Evolutionary conservation across 1,140 invertebrate species (phyloP), one percentile per base, ranked within the genome.

Genomic region (Drosophila murphyi): DNA sequence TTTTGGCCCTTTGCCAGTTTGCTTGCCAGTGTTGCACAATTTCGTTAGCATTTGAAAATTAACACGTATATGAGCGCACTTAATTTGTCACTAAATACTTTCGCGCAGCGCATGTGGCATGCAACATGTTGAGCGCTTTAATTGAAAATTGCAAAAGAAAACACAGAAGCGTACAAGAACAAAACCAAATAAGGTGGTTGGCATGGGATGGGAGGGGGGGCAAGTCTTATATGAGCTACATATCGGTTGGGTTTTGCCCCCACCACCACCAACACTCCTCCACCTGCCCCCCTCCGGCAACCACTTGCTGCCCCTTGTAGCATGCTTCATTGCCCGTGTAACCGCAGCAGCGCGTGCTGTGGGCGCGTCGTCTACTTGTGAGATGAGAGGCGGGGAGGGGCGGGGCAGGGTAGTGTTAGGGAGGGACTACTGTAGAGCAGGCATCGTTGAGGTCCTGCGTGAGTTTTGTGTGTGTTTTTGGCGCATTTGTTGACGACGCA

Each of bases 1-100:
- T 1, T 7, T 52, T 8, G 4, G 29, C 28, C 5, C 10, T 5
- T 6, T 39, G 37, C 10, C 28, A 81, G 88, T 87, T 74, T 87
- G 45, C 32, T 31, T 31, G 10, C 29, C 28, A 5, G 31, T 48
- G 28, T 8, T 4, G 28, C 29, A 45, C 7, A 54, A 12, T 37
- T 20, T 34, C 6, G 43, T 60, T 54, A 71, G 54, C 54, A 77
- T 79, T 88, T 78, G 59, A 67, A 87, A 87, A 87, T 87, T 87
- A 88, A 89, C 83, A 89, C 83, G 80, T 80, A 88, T 88, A 75
- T 64, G 73, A 64, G 85, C 73, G 62, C 85, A 78, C 85, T 89
- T 89, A 88, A 88, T 88, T 89, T 88, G 77, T 89, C 76, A 89
- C 81, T 86, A 85, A 85, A 85, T 85, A 78, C 64, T 78, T 80